phyloP scores from a whole-genome alignment of 2,797 vertebrate species.

The Anguilla megastoma region DNA sequence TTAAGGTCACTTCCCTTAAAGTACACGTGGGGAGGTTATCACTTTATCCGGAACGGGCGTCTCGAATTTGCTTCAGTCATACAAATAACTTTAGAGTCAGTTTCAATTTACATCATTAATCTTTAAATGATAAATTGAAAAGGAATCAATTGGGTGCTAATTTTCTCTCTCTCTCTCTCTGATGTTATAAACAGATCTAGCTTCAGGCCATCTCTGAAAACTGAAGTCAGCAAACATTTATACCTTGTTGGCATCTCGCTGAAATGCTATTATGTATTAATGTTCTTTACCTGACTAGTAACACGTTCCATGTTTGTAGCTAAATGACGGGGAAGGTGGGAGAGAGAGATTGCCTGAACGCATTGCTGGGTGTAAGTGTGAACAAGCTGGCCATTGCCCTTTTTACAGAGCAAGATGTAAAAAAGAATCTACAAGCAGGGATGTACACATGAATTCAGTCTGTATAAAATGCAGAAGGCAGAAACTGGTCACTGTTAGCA shows the following conservation, averaged over 20 bases:
- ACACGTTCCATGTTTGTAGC: conserved; percentile 6
- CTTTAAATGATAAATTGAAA: conserved; percentile 34
- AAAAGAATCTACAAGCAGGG: background rate
- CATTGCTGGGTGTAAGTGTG: conserved; percentile 21
- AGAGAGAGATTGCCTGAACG: conserved; percentile 16
- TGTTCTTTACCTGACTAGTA: conserved; percentile 59
- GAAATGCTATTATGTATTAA: conserved; percentile 65
- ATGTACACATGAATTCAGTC: background rate
- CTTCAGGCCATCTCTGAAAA: conserved; percentile 57
- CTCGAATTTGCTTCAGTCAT: background rate
- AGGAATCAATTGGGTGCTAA: conserved; percentile 61
- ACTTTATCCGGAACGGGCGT: conserved; percentile 2
- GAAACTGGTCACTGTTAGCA: background rate
- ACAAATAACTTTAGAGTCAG: background rate
- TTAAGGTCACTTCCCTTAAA: conserved; percentile 9
- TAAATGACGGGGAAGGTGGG: background rate
- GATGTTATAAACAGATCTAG: conserved; percentile 53
- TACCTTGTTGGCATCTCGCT: conserved; percentile 65
- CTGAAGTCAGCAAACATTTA: conserved; percentile 53
- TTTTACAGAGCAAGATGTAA: background rate
- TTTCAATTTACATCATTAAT: background rate
- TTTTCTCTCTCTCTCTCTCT: conserved; percentile 44
- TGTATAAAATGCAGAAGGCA: background rate
- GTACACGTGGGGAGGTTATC: background rate
- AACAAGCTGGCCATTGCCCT: conserved; percentile 42